A percentile compares a stretch with the other conserved stretches of the same genome.
phyloP scores from a whole-genome alignment of 2,113 vertebrate genomes.

The Abramis brama region DNA sequence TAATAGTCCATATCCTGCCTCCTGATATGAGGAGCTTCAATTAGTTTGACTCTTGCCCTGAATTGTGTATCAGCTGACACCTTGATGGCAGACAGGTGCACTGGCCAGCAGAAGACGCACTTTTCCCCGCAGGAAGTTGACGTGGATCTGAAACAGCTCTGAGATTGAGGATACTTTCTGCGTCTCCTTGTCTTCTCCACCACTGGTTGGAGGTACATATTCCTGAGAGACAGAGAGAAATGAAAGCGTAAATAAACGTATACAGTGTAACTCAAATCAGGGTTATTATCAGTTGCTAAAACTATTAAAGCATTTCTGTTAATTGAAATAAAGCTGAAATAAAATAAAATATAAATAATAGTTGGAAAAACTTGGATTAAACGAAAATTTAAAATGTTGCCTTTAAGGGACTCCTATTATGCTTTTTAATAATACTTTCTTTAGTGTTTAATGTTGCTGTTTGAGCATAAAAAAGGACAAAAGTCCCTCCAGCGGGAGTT shows the following conservation, averaged over 20 bases:
- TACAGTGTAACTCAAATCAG: background rate
- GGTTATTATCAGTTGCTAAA: too few species aligned
- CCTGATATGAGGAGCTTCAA: conserved; percentile 59
- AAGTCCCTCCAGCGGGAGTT: too few species aligned
- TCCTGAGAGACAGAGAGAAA: conserved; percentile 64
- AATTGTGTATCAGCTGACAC: conserved; percentile 70
- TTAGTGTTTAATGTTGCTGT: too few species aligned
- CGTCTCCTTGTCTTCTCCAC: conserved; percentile 61
- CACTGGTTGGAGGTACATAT: conserved; percentile 62
- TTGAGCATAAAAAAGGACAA: too few species aligned
- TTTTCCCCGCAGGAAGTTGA: conserved; percentile 81
- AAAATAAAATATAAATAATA: too few species aligned
- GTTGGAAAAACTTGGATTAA: too few species aligned
- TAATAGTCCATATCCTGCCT: conserved; percentile 59
- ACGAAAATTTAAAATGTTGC: too few species aligned
- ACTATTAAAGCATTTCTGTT: too few species aligned
- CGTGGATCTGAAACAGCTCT: conserved; percentile 75
- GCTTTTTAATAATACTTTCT: too few species aligned
- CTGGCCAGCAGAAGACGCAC: conserved; percentile 71
- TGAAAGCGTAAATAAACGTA: background rate
- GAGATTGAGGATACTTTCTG: conserved; percentile 69
- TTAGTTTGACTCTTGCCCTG: conserved; percentile 46
- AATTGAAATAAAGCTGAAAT: too few species aligned
- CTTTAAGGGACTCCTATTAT: too few species aligned
- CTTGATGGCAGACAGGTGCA: conserved; percentile 73